These are phyloP conservation scores for Oscheius onirici DNA, from an alignment of 2,888 invertebrate species.

Conservation along the genomic window DNA sequence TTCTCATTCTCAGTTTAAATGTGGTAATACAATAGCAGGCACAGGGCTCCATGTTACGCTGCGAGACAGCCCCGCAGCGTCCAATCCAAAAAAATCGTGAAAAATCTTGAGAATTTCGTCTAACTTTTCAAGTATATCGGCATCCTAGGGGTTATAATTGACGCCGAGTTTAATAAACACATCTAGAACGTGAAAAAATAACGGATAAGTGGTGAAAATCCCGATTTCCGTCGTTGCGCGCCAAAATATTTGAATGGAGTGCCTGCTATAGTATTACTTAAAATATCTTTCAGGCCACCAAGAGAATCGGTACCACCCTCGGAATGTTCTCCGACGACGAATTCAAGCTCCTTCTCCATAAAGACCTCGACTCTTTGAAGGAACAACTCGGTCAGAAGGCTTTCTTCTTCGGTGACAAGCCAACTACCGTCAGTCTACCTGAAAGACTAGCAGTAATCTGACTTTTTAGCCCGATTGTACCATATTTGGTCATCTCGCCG, in stretches of 20 bases:
- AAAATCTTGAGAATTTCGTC: no score
- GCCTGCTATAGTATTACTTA: neutral
- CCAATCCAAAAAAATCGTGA: no score
- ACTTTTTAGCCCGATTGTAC: conserved; percentile 31
- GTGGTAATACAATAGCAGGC: no score
- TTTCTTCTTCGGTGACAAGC: conserved; percentile 14
- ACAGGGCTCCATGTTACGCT: no score
- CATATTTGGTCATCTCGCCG: conserved; percentile 28
- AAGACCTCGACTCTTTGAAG: conserved; percentile 10
- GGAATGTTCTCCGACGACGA: conserved; percentile 23
- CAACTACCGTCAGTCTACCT: conserved; percentile 1
- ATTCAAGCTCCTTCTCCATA: conserved; percentile 12
- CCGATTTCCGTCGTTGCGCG: no score
- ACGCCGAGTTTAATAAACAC: no score
- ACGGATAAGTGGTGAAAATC: no score
- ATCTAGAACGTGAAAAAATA: no score
- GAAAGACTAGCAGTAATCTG: neutral
- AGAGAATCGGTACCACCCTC: conserved; percentile 8
- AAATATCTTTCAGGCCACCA: neutral
- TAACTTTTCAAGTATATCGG: no score
- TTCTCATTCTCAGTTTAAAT: neutral
- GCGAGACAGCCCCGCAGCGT: no score
- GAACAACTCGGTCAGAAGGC: conserved; percentile 7
- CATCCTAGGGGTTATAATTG: no score
- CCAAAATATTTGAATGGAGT: no score